These are phyloP conservation scores for Perognathus longimembris DNA, from an alignment of 2,113 vertebrate species.

Conservation along the genomic window DNA sequence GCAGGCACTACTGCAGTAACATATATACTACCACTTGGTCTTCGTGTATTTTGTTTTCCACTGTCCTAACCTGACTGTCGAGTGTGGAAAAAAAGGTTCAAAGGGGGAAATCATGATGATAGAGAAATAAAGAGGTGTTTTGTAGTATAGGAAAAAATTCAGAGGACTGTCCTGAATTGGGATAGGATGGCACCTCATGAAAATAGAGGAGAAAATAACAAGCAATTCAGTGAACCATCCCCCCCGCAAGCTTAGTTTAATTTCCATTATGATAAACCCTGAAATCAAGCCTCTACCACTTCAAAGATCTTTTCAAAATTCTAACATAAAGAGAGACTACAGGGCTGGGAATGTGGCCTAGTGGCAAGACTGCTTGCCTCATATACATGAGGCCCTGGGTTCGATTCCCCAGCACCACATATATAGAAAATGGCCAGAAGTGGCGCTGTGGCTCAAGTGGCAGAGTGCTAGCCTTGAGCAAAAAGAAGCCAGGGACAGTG, in stretches of 20 bases:
- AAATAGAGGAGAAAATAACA: not conserved
- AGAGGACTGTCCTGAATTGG: not conserved
- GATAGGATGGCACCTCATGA: not conserved
- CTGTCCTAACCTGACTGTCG: not conserved
- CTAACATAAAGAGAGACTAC: no score
- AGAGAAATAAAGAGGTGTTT: not conserved
- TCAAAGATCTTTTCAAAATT: not conserved
- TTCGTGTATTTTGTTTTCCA: not conserved
- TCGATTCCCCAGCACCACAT: no score
- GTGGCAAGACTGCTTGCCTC: no score
- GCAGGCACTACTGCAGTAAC: not conserved
- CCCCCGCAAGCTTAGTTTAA: not conserved
- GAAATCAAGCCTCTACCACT: not conserved
- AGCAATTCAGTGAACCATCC: not conserved
- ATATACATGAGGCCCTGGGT: no score
- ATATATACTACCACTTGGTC: not conserved
- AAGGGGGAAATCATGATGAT: not conserved
- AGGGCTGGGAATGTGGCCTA: no score
- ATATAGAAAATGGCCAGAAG: no score
- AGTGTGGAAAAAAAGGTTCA: not conserved
- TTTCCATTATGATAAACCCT: not conserved
- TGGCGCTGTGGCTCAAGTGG: no score
- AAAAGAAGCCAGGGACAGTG: no score
- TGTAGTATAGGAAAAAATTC: not conserved
- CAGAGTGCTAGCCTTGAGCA: no score